phyloP scores from a whole-genome alignment of 2,888 invertebrate genomes.

The Andrena flavipes region DNA sequence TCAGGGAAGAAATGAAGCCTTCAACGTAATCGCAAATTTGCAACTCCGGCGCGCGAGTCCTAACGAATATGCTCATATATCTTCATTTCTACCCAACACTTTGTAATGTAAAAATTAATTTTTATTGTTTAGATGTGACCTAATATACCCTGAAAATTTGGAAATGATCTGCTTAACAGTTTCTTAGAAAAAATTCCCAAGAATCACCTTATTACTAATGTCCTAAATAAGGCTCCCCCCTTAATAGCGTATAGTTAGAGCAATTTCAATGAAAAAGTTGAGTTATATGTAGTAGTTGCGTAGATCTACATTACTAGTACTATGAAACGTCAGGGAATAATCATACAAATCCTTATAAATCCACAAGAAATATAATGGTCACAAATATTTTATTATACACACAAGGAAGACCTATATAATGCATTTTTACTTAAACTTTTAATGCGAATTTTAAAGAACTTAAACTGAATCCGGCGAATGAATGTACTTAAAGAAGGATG shows the following conservation, averaged over 20 bases:
- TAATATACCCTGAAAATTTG: too few species aligned
- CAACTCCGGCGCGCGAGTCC: too few species aligned
- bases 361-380: background rate
- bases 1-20: too few species aligned
- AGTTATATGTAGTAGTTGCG: conserved; percentile 12
- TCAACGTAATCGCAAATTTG: too few species aligned
- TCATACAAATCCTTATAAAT: conserved; percentile 1
- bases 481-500: conserved; percentile 26
- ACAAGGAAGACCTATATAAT: conserved; percentile 17
- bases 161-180: too few species aligned
- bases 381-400: conserved; percentile 25
- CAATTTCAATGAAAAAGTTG: conserved; percentile 6
- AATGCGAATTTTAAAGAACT: conserved; percentile 6
- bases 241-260: background rate
- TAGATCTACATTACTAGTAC: conserved; percentile 18
- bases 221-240: too few species aligned
- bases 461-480: conserved; percentile 5
- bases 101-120: too few species aligned
- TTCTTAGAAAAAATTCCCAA: too few species aligned
- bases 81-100: too few species aligned
- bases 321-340: background rate
- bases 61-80: too few species aligned
- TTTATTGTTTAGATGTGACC: too few species aligned
- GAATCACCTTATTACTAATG: too few species aligned
- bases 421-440: conserved; percentile 38